Conservation (phyloP, 1,140 invertebrate genomes). For the Drosophila mauritiana region DNA sequence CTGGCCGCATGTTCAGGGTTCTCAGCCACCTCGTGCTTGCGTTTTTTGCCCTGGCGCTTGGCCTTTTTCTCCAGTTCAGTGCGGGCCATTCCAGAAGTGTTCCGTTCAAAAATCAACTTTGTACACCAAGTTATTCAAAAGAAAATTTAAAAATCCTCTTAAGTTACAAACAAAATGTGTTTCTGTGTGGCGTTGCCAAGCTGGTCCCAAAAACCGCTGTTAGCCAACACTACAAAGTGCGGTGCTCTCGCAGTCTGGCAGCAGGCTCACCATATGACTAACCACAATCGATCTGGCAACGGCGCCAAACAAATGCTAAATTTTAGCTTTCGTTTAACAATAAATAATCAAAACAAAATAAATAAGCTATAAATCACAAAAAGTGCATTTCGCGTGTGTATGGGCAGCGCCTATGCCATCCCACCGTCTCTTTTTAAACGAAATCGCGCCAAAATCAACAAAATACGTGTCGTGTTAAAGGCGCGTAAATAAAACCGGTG, state of each 20-base stretch:
- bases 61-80: slow-evolving; percentile 61
- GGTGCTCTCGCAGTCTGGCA: background rate
- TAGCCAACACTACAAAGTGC: slow-evolving; percentile 13
- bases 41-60: slow-evolving; percentile 67
- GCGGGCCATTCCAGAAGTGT: slow-evolving; percentile 57
- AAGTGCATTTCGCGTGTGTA: slow-evolving; percentile 15
- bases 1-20: slow-evolving; percentile 10
- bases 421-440: background rate
- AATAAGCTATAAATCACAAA: background rate
- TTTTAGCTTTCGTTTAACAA: slow-evolving; percentile 13
- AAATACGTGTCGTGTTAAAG: background rate
- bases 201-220: background rate
- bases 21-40: slow-evolving; percentile 51
- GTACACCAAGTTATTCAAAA: background rate
- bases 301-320: slow-evolving; percentile 1
- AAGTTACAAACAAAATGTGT: slow-evolving; percentile 17
- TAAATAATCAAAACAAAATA: background rate
- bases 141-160: slow-evolving; percentile 8
- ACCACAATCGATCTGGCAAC: slow-evolving; percentile 3
- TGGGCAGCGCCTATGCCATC: background rate
- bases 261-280: background rate
- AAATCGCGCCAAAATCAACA: background rate
- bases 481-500: slow-evolving; percentile 25
- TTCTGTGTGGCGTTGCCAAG: background rate
- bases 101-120: background rate